Base-by-base conservation (phyloP, 2,113 vertebrate genomes). In the Plectropomus leopardus region DNA sequence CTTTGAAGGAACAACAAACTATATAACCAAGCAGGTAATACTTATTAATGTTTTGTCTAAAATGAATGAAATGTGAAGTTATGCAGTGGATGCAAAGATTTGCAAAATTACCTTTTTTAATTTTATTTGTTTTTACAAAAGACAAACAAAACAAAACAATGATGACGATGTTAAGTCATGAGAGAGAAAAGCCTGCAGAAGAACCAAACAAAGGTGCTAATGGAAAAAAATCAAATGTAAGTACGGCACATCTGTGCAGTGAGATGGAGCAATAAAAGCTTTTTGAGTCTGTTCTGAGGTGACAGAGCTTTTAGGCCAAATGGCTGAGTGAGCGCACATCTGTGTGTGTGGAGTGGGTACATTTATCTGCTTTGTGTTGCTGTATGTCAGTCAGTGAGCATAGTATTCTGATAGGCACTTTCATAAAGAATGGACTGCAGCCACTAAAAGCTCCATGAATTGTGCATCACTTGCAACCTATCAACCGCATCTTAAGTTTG, bases 251-350 rank as follows among this genome's bases (percentile, higher is more conserved):
- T 85, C 72, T 89, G 89, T 86, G 76, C 78, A 61, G 59, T 61
- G 53, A 88, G 42, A 80, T 79, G 76, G 61, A 80, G 51, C 53
- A 82, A 70, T 90, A 83, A 86, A 85, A 85, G 87, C 85, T 63
- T 92, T 86, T 81, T 63, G 54, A 24, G 23, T 60, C 23, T 84
- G 72, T 75, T 85, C 65, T 30, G 32, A 68, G 79, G 55, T 17
- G 16, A 24, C 51, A 26, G 26, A 71, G 86, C 83, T 89, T 92
- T 87, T 78, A 82, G 72, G 53, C 60, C 71, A 80, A 85, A 84
- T 72, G 53, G 32, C 57, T 67, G 58, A n/a, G 53, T 53, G 64
- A 30, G 14, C 57, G n/a, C 21, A 45, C 8, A 26, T 30, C 23
- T 0, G 50, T 42, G 57, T 66, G 59, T 19, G 73, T 57, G 21